Conservation (phyloP, 35 echinoderm and acorn worm genomes). For the Heliocidaris erythrogramma region DNA sequence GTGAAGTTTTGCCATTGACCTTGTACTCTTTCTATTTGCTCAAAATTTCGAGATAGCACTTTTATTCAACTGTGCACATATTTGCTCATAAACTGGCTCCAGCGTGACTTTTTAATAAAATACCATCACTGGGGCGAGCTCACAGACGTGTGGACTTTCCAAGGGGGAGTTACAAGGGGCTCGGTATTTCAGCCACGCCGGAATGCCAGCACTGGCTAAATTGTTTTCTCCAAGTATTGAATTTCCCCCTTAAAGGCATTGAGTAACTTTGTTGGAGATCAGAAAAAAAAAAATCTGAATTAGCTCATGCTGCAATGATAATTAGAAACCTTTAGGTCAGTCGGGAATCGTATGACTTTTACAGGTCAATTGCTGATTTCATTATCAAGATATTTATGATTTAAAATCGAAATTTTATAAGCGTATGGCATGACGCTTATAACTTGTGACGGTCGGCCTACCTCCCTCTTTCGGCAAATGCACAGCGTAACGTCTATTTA, state of each 20-base stretch:
- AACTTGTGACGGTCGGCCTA: too few species aligned
- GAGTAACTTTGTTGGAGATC: too few species aligned
- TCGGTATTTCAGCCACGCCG: not conserved
- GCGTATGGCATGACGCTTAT: too few species aligned
- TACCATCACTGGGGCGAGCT: not conserved
- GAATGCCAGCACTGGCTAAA: not conserved
- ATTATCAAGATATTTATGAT: too few species aligned
- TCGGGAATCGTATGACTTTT: too few species aligned
- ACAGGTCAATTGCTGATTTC: too few species aligned
- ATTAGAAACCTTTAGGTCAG: too few species aligned
- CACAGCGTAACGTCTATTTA: too few species aligned
- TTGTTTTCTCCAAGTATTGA: not conserved
- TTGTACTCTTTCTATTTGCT: constrained; percentile 30
- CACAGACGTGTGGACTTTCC: not conserved
- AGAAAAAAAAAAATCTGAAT: too few species aligned
- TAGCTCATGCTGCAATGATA: too few species aligned
- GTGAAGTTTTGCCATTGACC: not conserved
- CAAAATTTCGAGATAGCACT: not conserved
- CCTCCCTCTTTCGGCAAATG: too few species aligned
- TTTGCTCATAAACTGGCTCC: constrained; percentile 29
- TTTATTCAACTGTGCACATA: not conserved
- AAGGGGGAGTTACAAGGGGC: not conserved
- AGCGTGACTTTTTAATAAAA: not conserved
- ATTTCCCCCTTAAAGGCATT: not conserved
- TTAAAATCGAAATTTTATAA: too few species aligned